Conservation (phyloP, 2,797 vertebrate genomes). For the Cichlasoma orientale region DNA sequence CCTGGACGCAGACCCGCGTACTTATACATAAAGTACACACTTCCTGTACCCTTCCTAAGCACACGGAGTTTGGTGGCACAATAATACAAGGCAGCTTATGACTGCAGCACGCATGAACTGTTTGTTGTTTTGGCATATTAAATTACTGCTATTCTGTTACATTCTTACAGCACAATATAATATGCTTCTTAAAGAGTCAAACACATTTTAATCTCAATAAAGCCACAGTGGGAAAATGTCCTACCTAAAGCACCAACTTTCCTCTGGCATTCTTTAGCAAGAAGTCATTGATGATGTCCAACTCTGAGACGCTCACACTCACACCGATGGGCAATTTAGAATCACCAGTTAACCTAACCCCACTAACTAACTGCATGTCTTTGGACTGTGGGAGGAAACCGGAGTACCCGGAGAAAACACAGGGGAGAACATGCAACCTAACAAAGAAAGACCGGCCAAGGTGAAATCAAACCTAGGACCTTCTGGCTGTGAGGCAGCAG, state of each 20-base stretch:
- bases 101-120: not conserved
- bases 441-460: no score
- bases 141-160: not conserved
- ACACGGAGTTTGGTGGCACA: not conserved
- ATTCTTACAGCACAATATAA: not conserved
- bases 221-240: not conserved
- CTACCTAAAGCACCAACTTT: not conserved
- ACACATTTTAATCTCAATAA: not conserved
- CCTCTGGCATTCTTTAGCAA: no score
- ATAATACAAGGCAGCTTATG: not conserved
- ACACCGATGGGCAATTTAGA: no score
- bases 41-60: not conserved
- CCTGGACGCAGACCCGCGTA: not conserved
- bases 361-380: no score
- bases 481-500: no score
- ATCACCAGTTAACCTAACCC: no score
- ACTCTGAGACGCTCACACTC: no score
- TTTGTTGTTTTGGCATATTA: not conserved
- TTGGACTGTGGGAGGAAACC: no score
- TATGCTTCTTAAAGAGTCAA: not conserved
- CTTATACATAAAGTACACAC: not conserved
- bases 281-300: not conserved
- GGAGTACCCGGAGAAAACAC: no score
- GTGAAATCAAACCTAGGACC: no score
- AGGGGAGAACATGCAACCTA: no score